These are phyloP conservation scores for Epinotia demarniana DNA, from an alignment of 2,888 invertebrate species.

Conservation along the genomic window DNA sequence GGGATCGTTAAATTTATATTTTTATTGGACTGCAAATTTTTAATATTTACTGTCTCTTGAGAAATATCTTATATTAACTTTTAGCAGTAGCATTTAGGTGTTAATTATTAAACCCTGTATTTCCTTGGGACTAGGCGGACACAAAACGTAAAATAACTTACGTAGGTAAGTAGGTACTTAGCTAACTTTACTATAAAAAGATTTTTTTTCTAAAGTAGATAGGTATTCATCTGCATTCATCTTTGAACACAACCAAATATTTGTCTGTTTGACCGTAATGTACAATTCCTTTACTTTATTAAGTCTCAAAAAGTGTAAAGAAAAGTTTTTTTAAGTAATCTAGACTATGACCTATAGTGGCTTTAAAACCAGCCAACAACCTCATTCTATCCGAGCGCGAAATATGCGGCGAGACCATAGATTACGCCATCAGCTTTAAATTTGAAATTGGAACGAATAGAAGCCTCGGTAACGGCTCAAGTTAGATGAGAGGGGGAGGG, in stretches of 20 bases:
- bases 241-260: not conserved
- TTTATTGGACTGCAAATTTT: slow-evolving; percentile 39
- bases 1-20: slow-evolving; percentile 35
- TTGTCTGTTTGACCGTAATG: not conserved
- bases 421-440: slow-evolving; percentile 79
- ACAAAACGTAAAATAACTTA: no score
- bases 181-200: no score
- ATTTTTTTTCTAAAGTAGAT: no score
- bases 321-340: slow-evolving; percentile 5
- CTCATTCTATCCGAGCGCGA: slow-evolving; percentile 50
- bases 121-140: no score
- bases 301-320: not conserved
- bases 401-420: slow-evolving; percentile 65
- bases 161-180: no score
- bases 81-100: not conserved
- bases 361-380: slow-evolving; percentile 45
- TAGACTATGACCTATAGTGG: slow-evolving; percentile 10
- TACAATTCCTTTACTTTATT: not conserved
- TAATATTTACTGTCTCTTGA: slow-evolving; percentile 22
- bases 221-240: no score
- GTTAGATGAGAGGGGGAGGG: slow-evolving; percentile 79
- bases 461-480: slow-evolving; percentile 81
- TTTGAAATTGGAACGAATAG: slow-evolving; percentile 84
- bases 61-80: not conserved
- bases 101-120: no score